phyloP scores from a whole-genome alignment of 2,113 vertebrate species.

The Naja naja region DNA sequence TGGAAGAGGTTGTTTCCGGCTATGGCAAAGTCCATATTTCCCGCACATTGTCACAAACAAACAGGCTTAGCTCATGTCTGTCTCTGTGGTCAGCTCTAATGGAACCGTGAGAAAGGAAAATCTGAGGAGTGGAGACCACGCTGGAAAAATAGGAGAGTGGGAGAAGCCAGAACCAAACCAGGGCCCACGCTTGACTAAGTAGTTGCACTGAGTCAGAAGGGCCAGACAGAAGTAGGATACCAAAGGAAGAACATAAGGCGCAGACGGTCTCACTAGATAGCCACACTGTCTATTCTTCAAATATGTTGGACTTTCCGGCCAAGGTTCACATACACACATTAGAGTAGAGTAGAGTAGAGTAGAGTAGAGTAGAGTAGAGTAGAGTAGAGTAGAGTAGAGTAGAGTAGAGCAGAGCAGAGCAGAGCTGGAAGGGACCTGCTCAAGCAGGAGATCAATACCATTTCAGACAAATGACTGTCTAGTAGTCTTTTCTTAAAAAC shows the following conservation, averaged over 20 bases:
- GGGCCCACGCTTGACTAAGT: background rate
- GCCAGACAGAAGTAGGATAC: background rate
- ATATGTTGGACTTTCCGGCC: background rate
- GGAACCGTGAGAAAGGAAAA: conserved; percentile 1
- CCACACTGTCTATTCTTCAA: background rate
- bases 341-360: too few relatives aligned
- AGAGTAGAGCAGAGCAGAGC: too few relatives aligned
- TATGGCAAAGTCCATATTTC: background rate
- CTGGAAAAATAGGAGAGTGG: background rate
- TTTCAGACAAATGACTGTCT: too few relatives aligned
- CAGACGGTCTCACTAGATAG: background rate
- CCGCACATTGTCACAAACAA: background rate
- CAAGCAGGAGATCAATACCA: too few relatives aligned
- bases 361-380: too few relatives aligned
- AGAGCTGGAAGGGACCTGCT: too few relatives aligned
- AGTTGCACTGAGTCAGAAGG: conserved; percentile 6
- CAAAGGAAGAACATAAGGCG: background rate
- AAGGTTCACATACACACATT: background rate
- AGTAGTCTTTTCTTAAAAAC: too few relatives aligned
- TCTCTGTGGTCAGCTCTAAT: background rate
- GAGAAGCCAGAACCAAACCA: background rate
- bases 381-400: too few relatives aligned
- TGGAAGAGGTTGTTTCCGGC: background rate
- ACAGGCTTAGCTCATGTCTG: background rate
- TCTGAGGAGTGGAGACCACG: background rate